These are phyloP conservation scores for Incurvaria masculella DNA, from an alignment of 2,888 invertebrate species.

Conservation along the genomic window DNA sequence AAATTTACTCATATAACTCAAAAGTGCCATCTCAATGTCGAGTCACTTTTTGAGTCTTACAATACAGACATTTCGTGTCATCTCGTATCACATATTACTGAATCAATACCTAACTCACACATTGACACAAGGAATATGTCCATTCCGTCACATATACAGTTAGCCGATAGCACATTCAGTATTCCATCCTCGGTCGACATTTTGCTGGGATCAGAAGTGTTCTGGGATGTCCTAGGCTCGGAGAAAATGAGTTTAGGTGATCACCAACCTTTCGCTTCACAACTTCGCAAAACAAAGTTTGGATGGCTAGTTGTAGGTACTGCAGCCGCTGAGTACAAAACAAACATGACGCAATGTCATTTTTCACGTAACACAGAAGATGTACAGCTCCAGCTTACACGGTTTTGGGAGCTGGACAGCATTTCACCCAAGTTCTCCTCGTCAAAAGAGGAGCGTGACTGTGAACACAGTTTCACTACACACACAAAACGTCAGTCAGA, in stretches of 20 bases:
- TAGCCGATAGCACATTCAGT: neutral
- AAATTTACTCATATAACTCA: too few relatives aligned
- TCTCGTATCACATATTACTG: too few relatives aligned
- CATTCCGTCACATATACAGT: neutral
- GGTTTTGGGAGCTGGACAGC: slow-evolving; percentile 15
- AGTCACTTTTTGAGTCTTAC: neutral
- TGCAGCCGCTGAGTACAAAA: too few relatives aligned
- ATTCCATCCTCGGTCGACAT: neutral
- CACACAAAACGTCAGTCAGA: slow-evolving; percentile 9
- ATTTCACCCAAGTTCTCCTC: slow-evolving; percentile 5
- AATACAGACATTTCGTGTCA: too few relatives aligned
- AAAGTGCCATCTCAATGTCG: too few relatives aligned
- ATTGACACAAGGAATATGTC: too few relatives aligned
- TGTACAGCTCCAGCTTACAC: slow-evolving; percentile 2
- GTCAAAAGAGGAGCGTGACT: slow-evolving; percentile 11
- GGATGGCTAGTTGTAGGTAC: slow-evolving; percentile 15
- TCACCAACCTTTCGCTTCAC: neutral
- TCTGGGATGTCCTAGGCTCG: neutral
- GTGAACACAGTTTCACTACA: slow-evolving; percentile 12
- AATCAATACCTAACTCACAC: too few relatives aligned
- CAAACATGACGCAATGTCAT: slow-evolving; percentile 1
- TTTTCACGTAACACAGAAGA: slow-evolving; percentile 8
- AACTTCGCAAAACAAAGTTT: neutral
- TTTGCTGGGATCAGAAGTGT: slow-evolving; percentile 1
- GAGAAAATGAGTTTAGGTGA: neutral